Evolutionary conservation across 2,797 vertebrate species (phyloP).

Genomic region (Enteromius mattozi): DNA sequence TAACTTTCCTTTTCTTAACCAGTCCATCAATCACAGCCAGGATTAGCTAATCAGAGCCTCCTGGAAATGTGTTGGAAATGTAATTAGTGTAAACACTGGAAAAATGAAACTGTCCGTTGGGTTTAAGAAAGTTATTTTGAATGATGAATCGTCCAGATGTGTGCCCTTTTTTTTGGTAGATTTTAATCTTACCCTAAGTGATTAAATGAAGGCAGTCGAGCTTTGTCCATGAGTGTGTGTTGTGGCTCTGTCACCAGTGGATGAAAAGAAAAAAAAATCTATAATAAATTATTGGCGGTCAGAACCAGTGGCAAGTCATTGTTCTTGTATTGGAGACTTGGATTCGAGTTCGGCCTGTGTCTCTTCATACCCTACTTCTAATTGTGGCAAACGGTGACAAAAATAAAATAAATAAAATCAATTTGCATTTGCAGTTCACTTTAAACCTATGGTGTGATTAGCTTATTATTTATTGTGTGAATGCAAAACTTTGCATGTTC

Average conservation of each 20-base stretch:
- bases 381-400: background rate
- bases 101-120: slow-evolving; percentile 57
- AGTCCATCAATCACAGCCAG: slow-evolving; percentile 60
- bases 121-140: slow-evolving; percentile 54
- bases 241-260: background rate
- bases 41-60: slow-evolving; percentile 56
- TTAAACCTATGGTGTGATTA: background rate
- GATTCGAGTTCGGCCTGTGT: background rate
- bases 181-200: slow-evolving; percentile 32
- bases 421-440: background rate
- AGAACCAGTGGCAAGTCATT: background rate
- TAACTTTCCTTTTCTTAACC: slow-evolving; percentile 52
- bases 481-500: background rate
- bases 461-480: background rate
- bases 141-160: slow-evolving; percentile 44
- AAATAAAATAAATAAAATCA: background rate
- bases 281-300: background rate
- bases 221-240: background rate
- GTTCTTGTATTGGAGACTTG: background rate
- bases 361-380: background rate
- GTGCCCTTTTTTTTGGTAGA: slow-evolving; percentile 47
- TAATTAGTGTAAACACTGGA: slow-evolving; percentile 56
- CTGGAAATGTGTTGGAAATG: slow-evolving; percentile 47
- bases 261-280: background rate
- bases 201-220: slow-evolving; percentile 22